Evolutionary conservation across 1,140 invertebrate genomes (phyloP), one percentile per base, ranked within the genome.

Genomic region (Lepidostoma basale): DNA sequence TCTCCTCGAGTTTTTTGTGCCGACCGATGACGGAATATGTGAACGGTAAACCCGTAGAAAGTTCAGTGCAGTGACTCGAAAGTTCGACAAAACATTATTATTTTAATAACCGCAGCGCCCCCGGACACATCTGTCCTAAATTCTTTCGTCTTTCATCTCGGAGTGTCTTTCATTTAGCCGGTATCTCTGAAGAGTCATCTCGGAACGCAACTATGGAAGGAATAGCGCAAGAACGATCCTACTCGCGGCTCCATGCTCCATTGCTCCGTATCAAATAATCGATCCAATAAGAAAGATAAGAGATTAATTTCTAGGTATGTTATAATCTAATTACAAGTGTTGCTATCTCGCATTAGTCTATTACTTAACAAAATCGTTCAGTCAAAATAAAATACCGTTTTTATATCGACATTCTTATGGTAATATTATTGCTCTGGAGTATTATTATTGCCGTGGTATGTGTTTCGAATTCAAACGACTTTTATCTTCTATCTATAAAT

Each of bases 11-110:
- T 4, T 25, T 49, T 45, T 63, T 63, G 45, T 52, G 26, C 20
- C 20, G 10, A 42, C 49, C 60, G 42, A 23, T 33, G 26, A 49
- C 60, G 63, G 49, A 66, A 56, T 66, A 36, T 66, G 63, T 66
- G 49, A 56, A 56, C 63, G 23, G 36, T 66, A 56, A 10, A 54
- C 22, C 4, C 10, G 2, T 62, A 49, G 60, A 62, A 62, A 62
- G 60, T 62, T 45, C 10, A 47, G 42, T 47, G 60, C 14, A n/a
- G 39, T 25, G 12, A 28, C 22, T 40, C 9, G 62, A 52, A 64
- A 49, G 62, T 64, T 54, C 20, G n/a, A 12, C 58, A 42, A 58
- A 33, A n/a, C 33, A 36, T 8, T 36, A 16, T 45, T 60, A 9
- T 42, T n/a, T 12, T 14, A 60, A n/a, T 25, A 58, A 26, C 14